These are phyloP conservation scores for Peromyscus maniculatus DNA, from an alignment of 2,113 vertebrate genomes.

Conservation along the genomic window DNA sequence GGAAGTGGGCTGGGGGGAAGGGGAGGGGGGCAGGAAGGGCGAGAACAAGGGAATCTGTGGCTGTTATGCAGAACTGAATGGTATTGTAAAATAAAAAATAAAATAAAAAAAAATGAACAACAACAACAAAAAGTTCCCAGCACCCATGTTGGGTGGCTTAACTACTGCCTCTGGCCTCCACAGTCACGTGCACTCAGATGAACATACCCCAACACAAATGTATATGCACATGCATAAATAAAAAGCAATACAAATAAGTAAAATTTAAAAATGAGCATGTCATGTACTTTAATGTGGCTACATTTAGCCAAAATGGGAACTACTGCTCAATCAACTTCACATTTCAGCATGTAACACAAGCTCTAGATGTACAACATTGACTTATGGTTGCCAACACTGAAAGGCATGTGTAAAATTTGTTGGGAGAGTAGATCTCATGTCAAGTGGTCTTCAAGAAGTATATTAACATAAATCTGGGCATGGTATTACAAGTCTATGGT, in stretches of 20 bases:
- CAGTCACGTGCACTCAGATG: background rate
- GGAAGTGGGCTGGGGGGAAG: too few relatives aligned
- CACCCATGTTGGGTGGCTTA: background rate
- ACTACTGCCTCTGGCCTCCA: background rate
- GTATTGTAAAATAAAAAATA: too few relatives aligned
- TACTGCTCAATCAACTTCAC: background rate
- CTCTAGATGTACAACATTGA: background rate
- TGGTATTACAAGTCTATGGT: background rate
- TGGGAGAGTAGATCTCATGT: background rate
- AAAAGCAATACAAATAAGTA: background rate
- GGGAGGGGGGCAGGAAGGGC: too few relatives aligned
- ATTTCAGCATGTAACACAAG: background rate
- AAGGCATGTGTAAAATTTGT: background rate
- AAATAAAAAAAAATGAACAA: too few relatives aligned
- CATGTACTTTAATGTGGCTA: slow-evolving; percentile 37
- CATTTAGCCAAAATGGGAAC: background rate
- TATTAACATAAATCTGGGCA: background rate
- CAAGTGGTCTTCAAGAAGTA: background rate
- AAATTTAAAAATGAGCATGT: background rate
- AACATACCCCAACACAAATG: background rate
- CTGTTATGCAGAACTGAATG: too few relatives aligned
- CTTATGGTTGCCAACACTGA: background rate
- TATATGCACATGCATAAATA: background rate
- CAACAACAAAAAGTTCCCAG: too few relatives aligned
- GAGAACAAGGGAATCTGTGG: too few relatives aligned